phyloP scores from a whole-genome alignment of 2,888 invertebrate genomes.

The Apamea crenata region DNA sequence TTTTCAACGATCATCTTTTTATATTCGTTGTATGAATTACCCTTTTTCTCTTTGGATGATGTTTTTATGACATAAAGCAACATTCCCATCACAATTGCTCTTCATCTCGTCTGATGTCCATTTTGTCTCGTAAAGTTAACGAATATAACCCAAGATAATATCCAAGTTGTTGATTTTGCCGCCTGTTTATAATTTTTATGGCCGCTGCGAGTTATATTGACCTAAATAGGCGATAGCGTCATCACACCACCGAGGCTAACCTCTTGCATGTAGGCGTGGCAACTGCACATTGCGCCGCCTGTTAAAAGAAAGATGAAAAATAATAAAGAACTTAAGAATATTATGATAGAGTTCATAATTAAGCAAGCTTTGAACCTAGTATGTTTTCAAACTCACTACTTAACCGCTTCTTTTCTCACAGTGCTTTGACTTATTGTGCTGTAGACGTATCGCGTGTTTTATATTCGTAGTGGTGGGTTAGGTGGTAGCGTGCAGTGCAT shows the following conservation, averaged over 20 bases:
- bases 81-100: neutral
- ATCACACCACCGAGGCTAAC: conserved; percentile 78
- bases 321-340: conserved; percentile 39
- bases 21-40: conserved; percentile 59
- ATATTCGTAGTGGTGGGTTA: conserved; percentile 63
- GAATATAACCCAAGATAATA: conserved; percentile 45
- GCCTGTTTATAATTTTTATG: conserved; percentile 82
- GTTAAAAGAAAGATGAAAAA: conserved; percentile 44
- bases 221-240: conserved; percentile 87
- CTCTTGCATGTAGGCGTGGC: conserved; percentile 81
- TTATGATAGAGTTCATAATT: conserved; percentile 38
- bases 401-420: conserved; percentile 45
- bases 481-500: conserved; percentile 77
- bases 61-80: neutral
- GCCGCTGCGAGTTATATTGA: conserved; percentile 82
- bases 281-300: conserved; percentile 66
- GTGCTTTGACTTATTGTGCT: conserved; percentile 38
- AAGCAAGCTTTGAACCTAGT: conserved; percentile 27
- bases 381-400: conserved; percentile 44
- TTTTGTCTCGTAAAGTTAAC: conserved; percentile 23
- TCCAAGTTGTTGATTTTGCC: conserved; percentile 52
- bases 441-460: conserved; percentile 71
- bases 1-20: conserved; percentile 67
- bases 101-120: conserved; percentile 25
- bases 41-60: conserved; percentile 26